Base-by-base conservation (phyloP, 53 echinoderm and acorn worm species). In the Zoroaster sp. region DNA sequence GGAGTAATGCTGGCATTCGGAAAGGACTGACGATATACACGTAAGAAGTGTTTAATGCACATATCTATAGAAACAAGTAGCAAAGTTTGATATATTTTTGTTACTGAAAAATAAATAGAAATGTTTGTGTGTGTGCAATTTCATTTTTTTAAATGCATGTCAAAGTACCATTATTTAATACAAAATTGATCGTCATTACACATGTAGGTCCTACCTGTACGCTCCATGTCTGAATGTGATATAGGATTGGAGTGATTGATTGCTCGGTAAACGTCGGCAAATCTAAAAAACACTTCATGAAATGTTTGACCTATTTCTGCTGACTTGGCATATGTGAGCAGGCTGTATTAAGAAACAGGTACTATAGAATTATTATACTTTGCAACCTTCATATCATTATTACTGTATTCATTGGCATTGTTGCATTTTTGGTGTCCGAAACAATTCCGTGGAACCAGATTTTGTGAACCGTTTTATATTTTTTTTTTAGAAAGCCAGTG, bases 1-100 rank as follows among this genome's bases (percentile, higher is more conserved):
- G 90, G 90, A 5, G 90, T 81, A 2, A 90, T 88, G 35, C 33
- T 75, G 8, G 76, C 34, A 3, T 42, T 37, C 10, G 88, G 88
- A 44, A 88, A 88, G 4, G 55, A 31, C 17, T 30, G 5, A 13
- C 88, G 37, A 45, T 75, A 88, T 9, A 66, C 20, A 5, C 12
- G 41, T 67, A 88, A 30, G 37, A 88, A 88, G 30, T n/a, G 13
- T 28, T 74, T 63, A 20, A 88, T 88, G 42, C 75, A 74, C 14
- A 42, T 23, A 41, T 74, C 88, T 88, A 66, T 15, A 35, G 15
- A 40, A 1, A 54, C 17, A 38, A 40, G 36, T 4, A 1, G 2
- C 4, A 0, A 51, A 0, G n/a, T 17, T 51, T 4, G 3, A 18
- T 0, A 51, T n/a, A 51, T 51, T 49, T 7, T 3, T 49, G 49